phyloP scores from a whole-genome alignment of 2,888 invertebrate species.

The Caenorhabditis sp. region DNA sequence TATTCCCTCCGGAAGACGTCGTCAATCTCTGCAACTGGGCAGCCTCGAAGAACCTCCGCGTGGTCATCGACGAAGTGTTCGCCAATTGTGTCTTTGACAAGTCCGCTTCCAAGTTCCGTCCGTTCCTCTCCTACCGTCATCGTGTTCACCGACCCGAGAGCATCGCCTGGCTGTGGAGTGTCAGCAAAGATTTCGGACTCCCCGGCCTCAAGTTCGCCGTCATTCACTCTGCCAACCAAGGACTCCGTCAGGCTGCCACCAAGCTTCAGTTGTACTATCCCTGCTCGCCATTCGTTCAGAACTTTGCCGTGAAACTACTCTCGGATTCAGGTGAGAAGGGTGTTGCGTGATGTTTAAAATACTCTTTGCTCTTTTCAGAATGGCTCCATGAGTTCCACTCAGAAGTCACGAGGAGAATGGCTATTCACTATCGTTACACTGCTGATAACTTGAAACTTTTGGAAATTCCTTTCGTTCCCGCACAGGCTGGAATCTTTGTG shows the following conservation, averaged over 20 bases:
- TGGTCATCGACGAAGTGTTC: constrained; percentile 72
- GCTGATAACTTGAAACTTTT: constrained; percentile 57
- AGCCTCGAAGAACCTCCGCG: constrained; percentile 61
- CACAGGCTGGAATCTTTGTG: constrained; percentile 65
- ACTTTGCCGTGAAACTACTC: constrained; percentile 61
- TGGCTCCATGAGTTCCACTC: constrained; percentile 59
- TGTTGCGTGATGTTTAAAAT: not conserved
- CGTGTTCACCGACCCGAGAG: constrained; percentile 58
- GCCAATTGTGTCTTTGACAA: constrained; percentile 61
- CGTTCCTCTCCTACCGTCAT: constrained; percentile 64
- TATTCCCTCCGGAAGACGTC: constrained; percentile 71
- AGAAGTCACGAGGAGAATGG: constrained; percentile 56
- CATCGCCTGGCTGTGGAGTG: constrained; percentile 76
- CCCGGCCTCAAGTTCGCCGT: constrained; percentile 69
- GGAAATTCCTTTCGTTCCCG: constrained; percentile 59
- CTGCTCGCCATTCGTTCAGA: constrained; percentile 69
- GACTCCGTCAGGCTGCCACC: constrained; percentile 56
- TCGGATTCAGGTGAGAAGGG: constrained; percentile 59
- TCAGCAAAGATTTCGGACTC: constrained; percentile 75
- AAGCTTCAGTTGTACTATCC: constrained; percentile 68
- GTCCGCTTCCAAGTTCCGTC: constrained; percentile 42
- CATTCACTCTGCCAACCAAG: constrained; percentile 60
- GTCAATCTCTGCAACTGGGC: constrained; percentile 75
- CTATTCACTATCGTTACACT: constrained; percentile 61
- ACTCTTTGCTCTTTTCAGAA: constrained; percentile 30